These are phyloP conservation scores for Megathymus violae DNA, from an alignment of 1,140 invertebrate species.

Conservation along the genomic window DNA sequence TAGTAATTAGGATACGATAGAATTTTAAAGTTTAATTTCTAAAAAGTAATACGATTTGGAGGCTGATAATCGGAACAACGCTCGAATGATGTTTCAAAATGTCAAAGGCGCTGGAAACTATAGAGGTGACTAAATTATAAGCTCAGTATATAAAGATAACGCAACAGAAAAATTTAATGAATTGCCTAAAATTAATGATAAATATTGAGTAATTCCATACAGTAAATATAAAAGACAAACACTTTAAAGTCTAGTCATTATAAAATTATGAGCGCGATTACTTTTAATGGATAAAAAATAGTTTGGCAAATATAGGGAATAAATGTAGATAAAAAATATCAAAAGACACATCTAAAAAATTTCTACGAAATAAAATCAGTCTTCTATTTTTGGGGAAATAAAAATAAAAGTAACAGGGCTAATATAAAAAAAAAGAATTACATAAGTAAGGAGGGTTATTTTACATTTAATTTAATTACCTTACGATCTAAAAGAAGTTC, in stretches of 20 bases:
- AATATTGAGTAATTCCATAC: constrained; percentile 21
- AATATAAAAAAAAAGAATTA: constrained; percentile 5
- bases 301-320: constrained; percentile 1
- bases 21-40: no score
- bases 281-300: constrained; percentile 17
- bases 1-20: no score
- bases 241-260: constrained; percentile 14
- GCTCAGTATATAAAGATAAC: constrained; percentile 5
- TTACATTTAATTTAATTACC: constrained; percentile 18
- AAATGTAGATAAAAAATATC: constrained; percentile 1
- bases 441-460: constrained; percentile 12
- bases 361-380: constrained; percentile 23
- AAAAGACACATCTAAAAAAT: constrained; percentile 16
- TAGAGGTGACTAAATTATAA: constrained; percentile 4
- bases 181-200: constrained; percentile 29
- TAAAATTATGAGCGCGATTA: constrained; percentile 20
- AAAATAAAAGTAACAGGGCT: neutral
- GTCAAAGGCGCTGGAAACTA: no score
- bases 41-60: no score
- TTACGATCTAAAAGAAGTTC: constrained; percentile 48
- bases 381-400: constrained; percentile 23
- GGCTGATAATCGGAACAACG: no score
- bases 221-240: constrained; percentile 22
- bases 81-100: no score
- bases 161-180: constrained; percentile 25